These are phyloP conservation scores for Lepidothrix coronata DNA, from an alignment of 2,113 vertebrate species.

Conservation along the genomic window DNA sequence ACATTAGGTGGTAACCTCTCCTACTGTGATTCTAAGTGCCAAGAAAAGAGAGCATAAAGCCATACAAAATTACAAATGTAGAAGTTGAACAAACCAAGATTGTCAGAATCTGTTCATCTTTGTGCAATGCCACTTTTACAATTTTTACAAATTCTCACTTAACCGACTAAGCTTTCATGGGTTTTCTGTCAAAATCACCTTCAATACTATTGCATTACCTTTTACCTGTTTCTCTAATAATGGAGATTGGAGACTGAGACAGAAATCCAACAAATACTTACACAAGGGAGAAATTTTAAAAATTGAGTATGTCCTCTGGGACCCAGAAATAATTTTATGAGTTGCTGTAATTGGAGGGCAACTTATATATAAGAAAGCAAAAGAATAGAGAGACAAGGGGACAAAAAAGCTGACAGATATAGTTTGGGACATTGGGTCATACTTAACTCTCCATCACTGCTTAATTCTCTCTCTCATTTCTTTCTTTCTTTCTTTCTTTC, in stretches of 20 bases:
- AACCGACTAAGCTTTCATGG: not conserved
- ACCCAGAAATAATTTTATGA: not conserved
- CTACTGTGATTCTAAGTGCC: not conserved
- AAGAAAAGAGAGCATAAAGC: not conserved
- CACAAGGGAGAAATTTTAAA: not conserved
- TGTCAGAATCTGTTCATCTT: not conserved
- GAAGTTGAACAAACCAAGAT: not conserved
- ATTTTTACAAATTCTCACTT: not conserved
- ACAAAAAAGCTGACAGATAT: not conserved
- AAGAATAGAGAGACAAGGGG: not conserved
- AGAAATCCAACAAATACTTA: not conserved
- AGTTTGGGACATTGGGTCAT: not conserved
- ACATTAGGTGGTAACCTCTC: not conserved
- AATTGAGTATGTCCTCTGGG: not conserved
- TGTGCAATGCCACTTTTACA: accelerated
- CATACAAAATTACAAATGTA: not conserved
- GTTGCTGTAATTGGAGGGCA: not conserved
- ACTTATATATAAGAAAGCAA: not conserved
- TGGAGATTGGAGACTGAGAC: not conserved
- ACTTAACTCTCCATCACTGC: not conserved
- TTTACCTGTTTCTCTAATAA: not conserved
- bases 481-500: accelerated
- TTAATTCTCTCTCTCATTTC: not conserved
- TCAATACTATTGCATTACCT: not conserved
- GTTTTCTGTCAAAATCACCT: not conserved